Conservation (phyloP, 2,113 vertebrate genomes). For the Lepus americanus region DNA sequence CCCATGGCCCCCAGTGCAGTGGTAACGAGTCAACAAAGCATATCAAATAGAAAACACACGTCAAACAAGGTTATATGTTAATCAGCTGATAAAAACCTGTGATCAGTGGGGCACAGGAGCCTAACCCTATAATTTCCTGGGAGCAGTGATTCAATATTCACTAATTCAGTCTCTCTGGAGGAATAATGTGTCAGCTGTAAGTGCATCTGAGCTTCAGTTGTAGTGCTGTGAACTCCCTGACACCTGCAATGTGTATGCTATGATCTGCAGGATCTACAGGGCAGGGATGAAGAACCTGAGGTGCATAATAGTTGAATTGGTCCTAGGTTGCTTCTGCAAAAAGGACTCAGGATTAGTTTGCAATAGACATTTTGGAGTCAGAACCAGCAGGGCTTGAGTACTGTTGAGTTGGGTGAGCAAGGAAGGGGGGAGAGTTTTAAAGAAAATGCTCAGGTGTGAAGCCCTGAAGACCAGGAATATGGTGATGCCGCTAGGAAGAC, state of each 20-base stretch:
- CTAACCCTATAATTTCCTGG: background rate
- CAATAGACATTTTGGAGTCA: background rate
- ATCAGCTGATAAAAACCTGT: background rate
- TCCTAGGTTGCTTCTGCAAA: background rate
- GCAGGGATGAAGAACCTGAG: background rate
- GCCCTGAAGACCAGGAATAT: background rate
- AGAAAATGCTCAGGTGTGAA: background rate
- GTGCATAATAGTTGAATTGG: background rate
- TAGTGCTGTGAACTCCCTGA: rapidly evolving
- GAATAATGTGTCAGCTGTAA: background rate
- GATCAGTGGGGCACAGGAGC: background rate
- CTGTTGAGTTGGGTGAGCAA: background rate
- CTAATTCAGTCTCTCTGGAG: background rate
- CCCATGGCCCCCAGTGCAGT: background rate
- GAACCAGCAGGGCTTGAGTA: background rate
- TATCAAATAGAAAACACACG: background rate
- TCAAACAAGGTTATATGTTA: background rate
- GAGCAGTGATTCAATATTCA: background rate
- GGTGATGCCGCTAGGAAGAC: background rate
- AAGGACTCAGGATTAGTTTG: background rate
- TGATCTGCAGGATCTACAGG: background rate
- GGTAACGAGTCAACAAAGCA: background rate
- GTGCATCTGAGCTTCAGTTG: background rate
- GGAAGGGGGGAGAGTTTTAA: background rate
- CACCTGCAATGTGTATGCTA: background rate